Percentiles rank a stretch among this genome's conserved stretches.
Conservation (phyloP, 2,797 vertebrate species). For the Myripristis jacobus region DNA sequence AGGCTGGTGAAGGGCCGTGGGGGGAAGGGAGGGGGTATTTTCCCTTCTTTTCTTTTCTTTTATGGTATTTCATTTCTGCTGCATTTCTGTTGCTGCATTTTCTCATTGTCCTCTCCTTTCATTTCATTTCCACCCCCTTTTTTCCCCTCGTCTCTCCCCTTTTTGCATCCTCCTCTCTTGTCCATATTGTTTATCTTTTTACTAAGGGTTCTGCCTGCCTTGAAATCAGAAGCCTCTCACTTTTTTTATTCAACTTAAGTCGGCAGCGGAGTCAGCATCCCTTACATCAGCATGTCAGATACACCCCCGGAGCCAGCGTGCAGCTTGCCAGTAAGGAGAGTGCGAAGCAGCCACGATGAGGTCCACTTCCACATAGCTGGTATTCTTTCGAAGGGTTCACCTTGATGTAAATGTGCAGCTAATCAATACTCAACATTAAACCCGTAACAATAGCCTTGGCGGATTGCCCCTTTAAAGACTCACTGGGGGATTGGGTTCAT, state of each 20-base stretch:
- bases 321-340: slow-evolving; percentile 29
- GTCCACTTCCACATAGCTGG: slow-evolving; percentile 32
- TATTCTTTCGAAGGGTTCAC: slow-evolving; percentile 65
- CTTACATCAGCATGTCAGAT: slow-evolving; percentile 52
- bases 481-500: slow-evolving; percentile 50
- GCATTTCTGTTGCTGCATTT: too few relatives aligned
- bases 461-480: slow-evolving; percentile 50
- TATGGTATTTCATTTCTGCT: neutral
- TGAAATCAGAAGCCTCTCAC: slow-evolving; percentile 43
- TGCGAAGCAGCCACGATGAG: neutral
- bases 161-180: neutral
- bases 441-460: slow-evolving; percentile 57
- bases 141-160: neutral
- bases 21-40: neutral
- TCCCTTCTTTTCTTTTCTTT: neutral
- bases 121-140: neutral
- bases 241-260: slow-evolving; percentile 55
- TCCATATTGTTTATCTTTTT: slow-evolving; percentile 19
- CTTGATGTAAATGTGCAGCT: slow-evolving; percentile 74
- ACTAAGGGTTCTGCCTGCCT: slow-evolving; percentile 23
- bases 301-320: slow-evolving; percentile 1
- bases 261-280: slow-evolving; percentile 57
- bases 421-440: slow-evolving; percentile 77
- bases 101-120: neutral
- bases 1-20: slow-evolving; percentile 2